Base-by-base conservation (phyloP, 2,113 vertebrate genomes). In the Cephalopholis sonnerati region DNA sequence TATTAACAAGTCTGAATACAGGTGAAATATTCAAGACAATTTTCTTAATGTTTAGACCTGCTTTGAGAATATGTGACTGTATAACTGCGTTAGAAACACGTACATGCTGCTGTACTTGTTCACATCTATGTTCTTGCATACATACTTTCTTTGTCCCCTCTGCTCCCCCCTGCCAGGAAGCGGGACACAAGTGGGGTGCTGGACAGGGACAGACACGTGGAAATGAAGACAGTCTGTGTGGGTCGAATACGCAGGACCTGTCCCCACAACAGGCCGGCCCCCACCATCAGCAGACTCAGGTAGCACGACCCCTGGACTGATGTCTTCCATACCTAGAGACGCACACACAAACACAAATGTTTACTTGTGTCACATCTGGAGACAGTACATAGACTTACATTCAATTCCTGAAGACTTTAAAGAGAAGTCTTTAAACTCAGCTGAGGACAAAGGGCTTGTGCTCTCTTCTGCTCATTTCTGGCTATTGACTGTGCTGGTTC, bases 121-220 rank as follows among this genome's bases (percentile, higher is more conserved):
- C n/a, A 53, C 24, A 32, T 53, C 13, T 9, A 7, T 17, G 25
- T 36, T 64, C 7, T 46, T 39, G 17, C 39, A 36, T 32, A 44
- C 79, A 4, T 93, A 98, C 98, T 97, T 93, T 99, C 98, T 90
- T 97, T 98, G 46, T 99, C 98, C 1, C 89, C 94, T 82, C 97
- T 95, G 82, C 93, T 85, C n/a, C 95, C 97, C 41, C 97, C 97
- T 64, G 95, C 92, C 17, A 99, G 96, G 89, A 99, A 99, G 82
- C 97, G 96, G 65, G 98, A 99, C 85, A 99, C 98, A 5, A 99
- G 77, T 0, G 98, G 98, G 0, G 98, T 99, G 94, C 98, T 99
- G 44, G 98, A 99, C 82, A 99, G 94, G 68, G 98, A 99, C 64
- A 99, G 94, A 91, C 98, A 99, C 24, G 96, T 96, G 46, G 97